Evolutionary conservation across 2,888 invertebrate genomes (phyloP), one percentile per base, ranked within the genome.

Genomic region (Hirtodrosophila alboralis): DNA sequence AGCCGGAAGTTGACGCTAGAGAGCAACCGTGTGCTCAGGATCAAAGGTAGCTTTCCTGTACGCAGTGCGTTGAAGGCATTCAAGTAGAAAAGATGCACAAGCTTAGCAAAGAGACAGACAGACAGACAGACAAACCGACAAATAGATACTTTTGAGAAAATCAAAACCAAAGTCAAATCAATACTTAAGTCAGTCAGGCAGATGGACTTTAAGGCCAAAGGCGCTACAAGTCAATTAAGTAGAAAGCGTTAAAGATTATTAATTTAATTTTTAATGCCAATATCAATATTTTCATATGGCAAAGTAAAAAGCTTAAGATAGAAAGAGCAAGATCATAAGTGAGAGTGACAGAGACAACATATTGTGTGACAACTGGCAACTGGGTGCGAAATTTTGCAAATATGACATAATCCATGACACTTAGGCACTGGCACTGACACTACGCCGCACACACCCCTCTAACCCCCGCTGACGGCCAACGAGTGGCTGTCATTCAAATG

Each of bases 321-420:
- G 28, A 40, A 8, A 10, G 36, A 23, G 30, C 6, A 27, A 21
- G 9, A 8, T n/a, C 13, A 21, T 6, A 16, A n/a, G 43, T 3
- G 21, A 8, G 30, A n/a, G n/a, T 13, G 64, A 28, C 21, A 51
- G 9, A n/a, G 23, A 23, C 3, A 23, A 8, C 8, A 6, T 18
- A 16, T 43, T 52, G 34, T 54, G 30, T 51, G 51, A 36, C 63
- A 43, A 41, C 28, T 21, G 26, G 36, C 41, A 48, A 28, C 16
- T n/a, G 52, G 33, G 37, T 69, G 57, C 34, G 56, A 45, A 54
- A 47, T 60, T 65, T 62, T 23, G 61, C 64, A 83, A 81, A 84
- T 87, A 71, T 76, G 75, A 61, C 66, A 74, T 85, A 87, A 87
- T 87, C 87, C 81, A 45, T 68, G 75, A 83, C 87, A 85, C 85